phyloP scores from a whole-genome alignment of 2,113 vertebrate genomes.

The Rhinoptilus africanus region DNA sequence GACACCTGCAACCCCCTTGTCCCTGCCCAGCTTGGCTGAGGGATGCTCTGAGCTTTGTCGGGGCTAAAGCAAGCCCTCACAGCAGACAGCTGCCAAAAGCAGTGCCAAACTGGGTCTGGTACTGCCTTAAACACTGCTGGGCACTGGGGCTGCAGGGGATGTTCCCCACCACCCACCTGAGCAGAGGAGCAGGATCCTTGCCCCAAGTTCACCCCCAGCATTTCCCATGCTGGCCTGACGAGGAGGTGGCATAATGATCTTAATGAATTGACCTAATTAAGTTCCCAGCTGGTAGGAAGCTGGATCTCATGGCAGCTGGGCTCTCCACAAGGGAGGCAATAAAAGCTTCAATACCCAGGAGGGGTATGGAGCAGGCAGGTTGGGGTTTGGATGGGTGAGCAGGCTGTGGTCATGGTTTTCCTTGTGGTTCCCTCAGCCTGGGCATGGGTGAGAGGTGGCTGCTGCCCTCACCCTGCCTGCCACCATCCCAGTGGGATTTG shows the following conservation, averaged over 20 bases:
- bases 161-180: fast-evolving
- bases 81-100: background rate
- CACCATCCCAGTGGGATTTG: fast-evolving
- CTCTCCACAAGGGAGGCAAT: background rate
- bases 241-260: background rate
- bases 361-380: background rate
- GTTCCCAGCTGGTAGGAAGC: background rate
- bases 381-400: background rate
- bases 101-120: background rate
- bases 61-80: background rate
- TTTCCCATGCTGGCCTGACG: fast-evolving
- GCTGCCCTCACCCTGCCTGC: background rate
- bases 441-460: background rate
- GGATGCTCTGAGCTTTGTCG: background rate
- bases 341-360: background rate
- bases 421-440: background rate
- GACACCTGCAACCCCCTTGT: background rate
- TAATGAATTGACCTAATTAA: slow-evolving; percentile 4
- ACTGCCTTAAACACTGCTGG: background rate
- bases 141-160: background rate
- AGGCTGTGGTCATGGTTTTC: background rate
- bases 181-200: background rate
- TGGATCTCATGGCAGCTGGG: background rate
- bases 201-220: fast-evolving
- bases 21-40: background rate